phyloP scores from a whole-genome alignment of 1,140 invertebrate species.

The Bradynema listronoti region DNA sequence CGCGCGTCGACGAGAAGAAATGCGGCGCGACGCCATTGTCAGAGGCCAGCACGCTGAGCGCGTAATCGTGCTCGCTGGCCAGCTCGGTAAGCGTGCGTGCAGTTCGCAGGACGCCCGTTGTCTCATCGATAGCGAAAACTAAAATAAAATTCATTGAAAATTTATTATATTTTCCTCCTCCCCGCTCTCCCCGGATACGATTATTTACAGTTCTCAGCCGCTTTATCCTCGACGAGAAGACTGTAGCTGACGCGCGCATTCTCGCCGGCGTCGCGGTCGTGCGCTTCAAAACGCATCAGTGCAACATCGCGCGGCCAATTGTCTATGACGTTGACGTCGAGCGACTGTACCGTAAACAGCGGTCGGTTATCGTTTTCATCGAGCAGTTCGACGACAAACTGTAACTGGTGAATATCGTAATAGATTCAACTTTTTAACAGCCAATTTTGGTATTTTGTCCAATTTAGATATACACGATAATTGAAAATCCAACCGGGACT shows the following conservation, averaged over 20 bases:
- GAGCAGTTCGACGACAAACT: conserved; percentile 22
- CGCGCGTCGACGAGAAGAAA: conserved; percentile 10
- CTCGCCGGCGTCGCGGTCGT: conserved; percentile 24
- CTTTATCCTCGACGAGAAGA: conserved; percentile 7
- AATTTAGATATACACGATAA: too few species aligned
- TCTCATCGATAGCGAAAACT: conserved; percentile 18
- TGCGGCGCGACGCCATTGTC: conserved; percentile 8
- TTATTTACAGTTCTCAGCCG: conserved; percentile 21
- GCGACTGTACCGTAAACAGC: conserved; percentile 6
- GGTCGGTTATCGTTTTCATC: conserved; percentile 38
- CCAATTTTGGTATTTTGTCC: not conserved
- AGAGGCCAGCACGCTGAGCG: conserved; percentile 8
- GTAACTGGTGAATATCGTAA: not conserved
- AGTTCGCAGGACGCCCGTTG: conserved; percentile 2
- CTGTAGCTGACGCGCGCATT: conserved; percentile 16
- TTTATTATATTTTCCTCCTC: not conserved
- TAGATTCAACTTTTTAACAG: not conserved
- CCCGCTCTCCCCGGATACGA: not conserved
- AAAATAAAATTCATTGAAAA: not conserved
- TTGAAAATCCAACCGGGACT: conserved; percentile 23
- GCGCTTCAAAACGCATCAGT: conserved; percentile 18
- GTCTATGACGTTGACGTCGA: conserved; percentile 16
- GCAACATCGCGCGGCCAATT: conserved; percentile 27
- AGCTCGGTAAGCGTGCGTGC: not conserved
- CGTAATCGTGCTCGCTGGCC: conserved; percentile 6